These are phyloP conservation scores for Sinonovacula constricta DNA, from an alignment of 1,140 invertebrate species.

Conservation along the genomic window DNA sequence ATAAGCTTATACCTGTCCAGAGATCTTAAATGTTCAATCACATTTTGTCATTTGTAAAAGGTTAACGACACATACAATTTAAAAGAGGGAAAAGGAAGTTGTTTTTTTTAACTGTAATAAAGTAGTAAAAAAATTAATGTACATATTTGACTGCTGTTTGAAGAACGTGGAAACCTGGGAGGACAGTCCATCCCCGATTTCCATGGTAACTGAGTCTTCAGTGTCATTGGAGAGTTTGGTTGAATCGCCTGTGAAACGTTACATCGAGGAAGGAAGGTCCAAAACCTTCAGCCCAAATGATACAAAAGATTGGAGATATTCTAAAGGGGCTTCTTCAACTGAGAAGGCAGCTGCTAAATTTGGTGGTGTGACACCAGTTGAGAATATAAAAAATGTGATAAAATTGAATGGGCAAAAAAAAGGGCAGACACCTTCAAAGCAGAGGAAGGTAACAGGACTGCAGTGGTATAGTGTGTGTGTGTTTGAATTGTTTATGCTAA, in stretches of 20 bases:
- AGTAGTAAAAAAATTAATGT: no score
- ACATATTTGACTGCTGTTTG: no score
- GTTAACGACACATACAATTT: not conserved
- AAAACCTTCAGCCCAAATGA: slow-evolving; percentile 18
- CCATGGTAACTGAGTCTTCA: slow-evolving; percentile 1
- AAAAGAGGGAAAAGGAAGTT: no score
- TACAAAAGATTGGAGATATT: not conserved
- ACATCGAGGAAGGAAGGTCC: slow-evolving; percentile 17
- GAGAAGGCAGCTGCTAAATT: not conserved
- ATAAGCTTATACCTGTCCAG: no score
- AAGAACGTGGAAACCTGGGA: slow-evolving; percentile 35
- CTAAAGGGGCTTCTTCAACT: not conserved
- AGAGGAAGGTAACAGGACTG: no score
- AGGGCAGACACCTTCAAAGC: no score
- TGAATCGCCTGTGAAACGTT: slow-evolving; percentile 49
- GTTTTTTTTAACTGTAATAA: no score
- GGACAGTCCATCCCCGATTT: slow-evolving; percentile 25
- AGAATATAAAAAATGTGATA: slow-evolving; percentile 31
- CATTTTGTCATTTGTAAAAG: not conserved
- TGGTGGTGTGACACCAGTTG: slow-evolving; percentile 21
- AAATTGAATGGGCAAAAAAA: slow-evolving; percentile 30
- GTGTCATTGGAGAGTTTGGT: slow-evolving; percentile 20
- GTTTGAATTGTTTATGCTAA: no score
- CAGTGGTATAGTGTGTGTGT: no score
- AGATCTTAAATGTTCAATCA: no score